Percentiles rank a stretch among this genome's conserved stretches.
Conservation (phyloP, 1,140 invertebrate species). For the Charaxes varanes region DNA sequence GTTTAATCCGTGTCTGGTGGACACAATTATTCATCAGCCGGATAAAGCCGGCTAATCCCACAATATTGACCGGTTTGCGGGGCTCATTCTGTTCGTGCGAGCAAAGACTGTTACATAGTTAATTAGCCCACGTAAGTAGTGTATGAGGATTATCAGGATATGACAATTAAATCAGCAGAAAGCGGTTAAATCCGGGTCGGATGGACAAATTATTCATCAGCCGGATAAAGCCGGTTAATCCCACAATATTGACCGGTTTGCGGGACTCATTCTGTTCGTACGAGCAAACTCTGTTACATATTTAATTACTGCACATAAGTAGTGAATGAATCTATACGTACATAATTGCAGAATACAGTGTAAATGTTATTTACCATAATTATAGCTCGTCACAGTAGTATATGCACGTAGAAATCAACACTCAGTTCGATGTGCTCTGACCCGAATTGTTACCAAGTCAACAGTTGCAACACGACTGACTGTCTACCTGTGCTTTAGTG, state of each 20-base stretch:
- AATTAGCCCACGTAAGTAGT: too few species aligned
- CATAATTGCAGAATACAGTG: too few species aligned
- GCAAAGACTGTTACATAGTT: too few species aligned
- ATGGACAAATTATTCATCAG: slow-evolving; percentile 65
- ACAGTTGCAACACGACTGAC: too few species aligned
- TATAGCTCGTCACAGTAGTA: too few species aligned
- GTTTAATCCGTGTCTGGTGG: slow-evolving; percentile 42
- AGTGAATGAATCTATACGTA: too few species aligned
- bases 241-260: slow-evolving; percentile 54
- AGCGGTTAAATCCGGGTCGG: slow-evolving; percentile 39
- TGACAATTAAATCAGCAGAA: slow-evolving; percentile 62
- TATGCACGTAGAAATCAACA: too few species aligned
- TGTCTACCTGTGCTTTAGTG: too few species aligned
- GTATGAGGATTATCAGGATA: slow-evolving; percentile 47
- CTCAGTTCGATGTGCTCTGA: too few species aligned
- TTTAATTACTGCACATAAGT: not conserved
- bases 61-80: slow-evolving; percentile 54
- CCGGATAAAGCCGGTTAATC: slow-evolving; percentile 54
- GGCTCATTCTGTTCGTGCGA: slow-evolving; percentile 20
- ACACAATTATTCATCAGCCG: slow-evolving; percentile 63
- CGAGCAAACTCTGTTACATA: slow-evolving; percentile 1
- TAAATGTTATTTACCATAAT: too few species aligned
- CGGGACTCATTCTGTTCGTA: slow-evolving; percentile 23
- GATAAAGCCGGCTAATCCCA: slow-evolving; percentile 55
- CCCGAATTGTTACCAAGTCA: too few species aligned